Conservation (phyloP, 23 tunicate genomes). For the Oikopleura albicans region DNA sequence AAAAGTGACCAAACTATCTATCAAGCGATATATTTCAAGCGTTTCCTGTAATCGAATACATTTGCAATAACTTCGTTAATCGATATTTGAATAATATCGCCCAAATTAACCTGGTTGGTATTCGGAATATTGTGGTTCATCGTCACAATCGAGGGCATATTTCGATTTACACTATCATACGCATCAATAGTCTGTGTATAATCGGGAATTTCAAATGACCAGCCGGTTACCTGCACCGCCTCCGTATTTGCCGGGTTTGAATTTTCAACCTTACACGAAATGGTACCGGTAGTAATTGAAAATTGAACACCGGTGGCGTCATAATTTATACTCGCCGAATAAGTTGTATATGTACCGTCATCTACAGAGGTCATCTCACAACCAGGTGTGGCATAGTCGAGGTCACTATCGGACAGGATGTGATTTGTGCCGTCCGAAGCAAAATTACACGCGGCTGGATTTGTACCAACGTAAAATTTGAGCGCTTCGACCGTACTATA, state of each 20-base stretch:
- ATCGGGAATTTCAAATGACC: neutral
- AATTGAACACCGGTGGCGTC: neutral
- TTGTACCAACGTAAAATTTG: neutral
- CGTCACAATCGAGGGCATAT: neutral
- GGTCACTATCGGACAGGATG: neutral
- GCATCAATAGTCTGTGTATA: neutral
- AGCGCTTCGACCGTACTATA: neutral
- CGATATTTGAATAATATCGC: neutral
- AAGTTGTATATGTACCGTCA: neutral
- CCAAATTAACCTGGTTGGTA: neutral
- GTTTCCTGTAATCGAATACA: neutral
- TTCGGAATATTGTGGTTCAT: neutral
- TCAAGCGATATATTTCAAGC: too few relatives aligned
- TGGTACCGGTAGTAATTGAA: neutral
- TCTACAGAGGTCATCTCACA: neutral
- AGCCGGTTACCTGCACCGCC: neutral
- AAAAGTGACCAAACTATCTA: too few relatives aligned
- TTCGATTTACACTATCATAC: neutral
- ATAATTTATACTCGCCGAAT: neutral
- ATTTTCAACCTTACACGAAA: neutral
- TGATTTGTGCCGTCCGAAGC: neutral
- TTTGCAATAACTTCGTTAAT: neutral
- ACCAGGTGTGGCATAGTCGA: neutral
- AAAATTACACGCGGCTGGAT: neutral
- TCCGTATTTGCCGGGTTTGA: neutral